Evolutionary conservation across 1,140 invertebrate genomes (phyloP), one percentile per base, ranked within the genome.

Genomic region (Acromyrmex heyeri): DNA sequence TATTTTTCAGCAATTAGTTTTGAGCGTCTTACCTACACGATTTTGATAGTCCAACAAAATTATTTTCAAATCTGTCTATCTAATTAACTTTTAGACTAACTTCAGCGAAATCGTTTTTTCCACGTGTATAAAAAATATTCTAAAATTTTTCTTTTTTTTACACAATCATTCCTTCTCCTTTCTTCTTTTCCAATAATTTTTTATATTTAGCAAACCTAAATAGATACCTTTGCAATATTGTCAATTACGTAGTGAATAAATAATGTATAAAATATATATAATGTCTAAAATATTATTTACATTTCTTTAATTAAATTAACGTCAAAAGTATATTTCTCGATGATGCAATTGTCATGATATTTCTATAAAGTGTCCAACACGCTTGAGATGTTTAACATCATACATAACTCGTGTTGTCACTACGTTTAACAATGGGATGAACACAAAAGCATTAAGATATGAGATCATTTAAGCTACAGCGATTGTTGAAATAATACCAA

Each of bases 391-490:
- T 48, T 59, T 48, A 64, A 77, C 57, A 24, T 64, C 10, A 48
- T 48, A 48, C 62, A 48, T 59, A 78, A 78, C 38, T 65, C 38
- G 18, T n/a, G 18, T 48, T 16, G 59, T 50, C 44, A 24, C 44
- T 65, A 78, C 21, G 6, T 48, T 50, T 78, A 78, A 78, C 59
- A 77, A 64, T 77, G 24, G 24, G 44, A n/a, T 48, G 12, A 61
- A 48, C 12, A 78, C 44, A 30, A 78, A 65, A 18, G 30, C 61
- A 27, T 65, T 64, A 64, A 24, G 44, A 44, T 78, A 64, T 30
- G 76, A 65, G 18, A 78, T 18, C n/a, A 78, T 64, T 78, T 78
- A 65, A 48, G 34, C 7, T 16, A 18, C 30, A 59, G 38, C 24
- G 38, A 65, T 34, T 18, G 24, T 21, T 16, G 44, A 78, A 55